A percentile compares a stretch with the other conserved stretches of the same genome.
Evolutionary conservation across 2,797 vertebrate species (phyloP).

Genomic region (Eulemur rubriventer): DNA sequence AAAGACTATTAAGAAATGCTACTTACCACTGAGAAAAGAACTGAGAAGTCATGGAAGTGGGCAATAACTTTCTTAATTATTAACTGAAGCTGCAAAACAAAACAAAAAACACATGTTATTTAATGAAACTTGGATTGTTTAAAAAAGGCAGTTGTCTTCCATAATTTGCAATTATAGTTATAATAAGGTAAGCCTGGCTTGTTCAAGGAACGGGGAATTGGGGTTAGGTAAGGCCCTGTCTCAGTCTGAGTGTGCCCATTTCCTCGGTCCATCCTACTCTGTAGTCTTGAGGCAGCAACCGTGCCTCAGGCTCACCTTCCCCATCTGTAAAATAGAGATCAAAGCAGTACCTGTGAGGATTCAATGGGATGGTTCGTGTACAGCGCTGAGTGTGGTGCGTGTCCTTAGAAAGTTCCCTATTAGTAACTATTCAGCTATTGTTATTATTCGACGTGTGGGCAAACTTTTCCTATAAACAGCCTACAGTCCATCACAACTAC

Average conservation of each 20-base stretch:
- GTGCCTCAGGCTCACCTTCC: not conserved
- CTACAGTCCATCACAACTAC: not conserved
- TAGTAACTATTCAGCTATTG: not conserved
- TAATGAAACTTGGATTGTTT: not conserved
- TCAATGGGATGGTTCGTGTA: not conserved
- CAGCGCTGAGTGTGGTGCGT: too few species aligned
- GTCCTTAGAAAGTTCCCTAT: not conserved
- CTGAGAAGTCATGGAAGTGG: conserved; percentile 95
- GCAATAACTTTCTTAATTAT: conserved; percentile 95
- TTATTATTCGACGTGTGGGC: not conserved
- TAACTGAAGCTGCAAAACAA: conserved; percentile 91
- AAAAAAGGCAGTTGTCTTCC: not conserved
- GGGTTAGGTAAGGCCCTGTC: not conserved
- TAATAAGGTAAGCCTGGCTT: not conserved
- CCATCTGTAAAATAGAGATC: not conserved
- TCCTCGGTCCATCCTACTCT: not conserved
- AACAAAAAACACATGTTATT: not conserved
- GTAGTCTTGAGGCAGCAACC: not conserved
- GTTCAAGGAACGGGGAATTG: not conserved
- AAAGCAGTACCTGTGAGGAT: not conserved
- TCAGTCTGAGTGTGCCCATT: not conserved
- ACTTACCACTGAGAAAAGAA: conserved; percentile 98
- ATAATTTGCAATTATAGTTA: not conserved
- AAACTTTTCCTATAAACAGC: not conserved
- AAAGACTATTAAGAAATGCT: not conserved